phyloP scores from a whole-genome alignment of 2,888 invertebrate species.

The Galeopsomyia nigrocyanea region DNA sequence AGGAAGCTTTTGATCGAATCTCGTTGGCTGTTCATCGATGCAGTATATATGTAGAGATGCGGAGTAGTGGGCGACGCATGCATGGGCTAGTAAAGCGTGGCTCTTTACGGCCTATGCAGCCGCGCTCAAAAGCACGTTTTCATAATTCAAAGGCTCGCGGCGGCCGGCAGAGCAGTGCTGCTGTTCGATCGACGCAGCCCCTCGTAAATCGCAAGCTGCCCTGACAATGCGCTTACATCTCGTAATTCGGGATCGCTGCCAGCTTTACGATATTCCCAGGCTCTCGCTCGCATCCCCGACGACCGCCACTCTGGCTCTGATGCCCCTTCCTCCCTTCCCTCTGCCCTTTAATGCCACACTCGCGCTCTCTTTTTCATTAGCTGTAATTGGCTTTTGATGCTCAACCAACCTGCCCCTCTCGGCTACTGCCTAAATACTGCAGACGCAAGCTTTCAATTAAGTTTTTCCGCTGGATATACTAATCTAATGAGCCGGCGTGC shows the following conservation, averaged over 20 bases:
- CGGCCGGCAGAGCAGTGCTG: conserved; percentile 36
- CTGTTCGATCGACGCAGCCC: conserved; percentile 39
- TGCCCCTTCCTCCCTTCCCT: neutral
- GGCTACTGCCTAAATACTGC: too few species aligned
- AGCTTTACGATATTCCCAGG: conserved; percentile 37
- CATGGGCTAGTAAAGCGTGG: conserved; percentile 45
- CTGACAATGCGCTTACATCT: conserved; percentile 46
- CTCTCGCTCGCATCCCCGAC: neutral
- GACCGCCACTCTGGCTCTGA: too few species aligned
- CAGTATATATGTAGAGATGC: neutral
- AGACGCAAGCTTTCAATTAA: too few species aligned
- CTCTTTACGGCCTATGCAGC: conserved; percentile 52
- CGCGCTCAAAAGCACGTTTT: conserved; percentile 36
- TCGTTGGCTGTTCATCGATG: conserved; percentile 7
- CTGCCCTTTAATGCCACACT: neutral
- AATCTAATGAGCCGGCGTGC: too few species aligned
- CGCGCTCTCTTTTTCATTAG: too few species aligned
- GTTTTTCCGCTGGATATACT: too few species aligned
- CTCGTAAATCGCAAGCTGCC: conserved; percentile 40
- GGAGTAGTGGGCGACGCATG: neutral
- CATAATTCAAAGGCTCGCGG: conserved; percentile 45
- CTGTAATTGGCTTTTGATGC: too few species aligned
- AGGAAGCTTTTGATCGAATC: too few species aligned
- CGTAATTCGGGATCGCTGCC: conserved; percentile 43
- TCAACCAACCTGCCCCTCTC: too few species aligned